Base-by-base conservation (phyloP, 2,113 vertebrate genomes). In the Puffinus mauretanicus region DNA sequence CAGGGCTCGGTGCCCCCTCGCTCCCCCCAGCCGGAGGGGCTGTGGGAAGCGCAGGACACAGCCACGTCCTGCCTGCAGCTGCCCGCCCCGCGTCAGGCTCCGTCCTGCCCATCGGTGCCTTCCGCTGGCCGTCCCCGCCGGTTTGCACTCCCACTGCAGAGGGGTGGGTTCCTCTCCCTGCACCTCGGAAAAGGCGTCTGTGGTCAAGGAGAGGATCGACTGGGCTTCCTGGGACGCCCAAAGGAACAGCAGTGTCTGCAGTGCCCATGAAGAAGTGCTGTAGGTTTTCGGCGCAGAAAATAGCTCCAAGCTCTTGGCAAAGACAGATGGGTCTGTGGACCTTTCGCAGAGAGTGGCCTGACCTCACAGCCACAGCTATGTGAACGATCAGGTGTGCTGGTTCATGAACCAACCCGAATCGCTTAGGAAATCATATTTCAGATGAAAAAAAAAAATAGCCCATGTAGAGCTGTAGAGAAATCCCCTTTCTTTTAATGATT, bases 111-210 rank as follows among this genome's bases (percentile, higher is more conserved):
- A 17, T 16, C 30, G 0, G 0, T 46, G 26, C 26, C 47, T 64
- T 36, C 69, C 36, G 0, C 4, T 3, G 38, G 20, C 44, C 10
- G 0, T 10, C 66, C 32, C 42, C 5, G 1, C 18, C 2, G 3
- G 16, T 11, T 20, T 42, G 49, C 36, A 32, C 3, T 54, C n/a
- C 65, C 7, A 0, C 8, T 46, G 65, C 36, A 32, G 40, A 32
- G 47, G 26, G 24, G 10, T 13, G 57, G 21, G 1, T 70, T 61
- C 34, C 57, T 86, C 51, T 51, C 46, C 36, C 29, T 42, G 26
- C 26, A 6, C 9, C 36, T 40, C 57, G 75, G 32, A 51, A 71
- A 65, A 79, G 21, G 12, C 7, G 51, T 66, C 36, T 70, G 61
- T 0, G 4, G 7, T 24, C n/a, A 29, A 29, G 30, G 79, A 52